These are phyloP conservation scores for Crotalus helleri DNA, from an alignment of 2,113 vertebrate species.

Conservation along the genomic window DNA sequence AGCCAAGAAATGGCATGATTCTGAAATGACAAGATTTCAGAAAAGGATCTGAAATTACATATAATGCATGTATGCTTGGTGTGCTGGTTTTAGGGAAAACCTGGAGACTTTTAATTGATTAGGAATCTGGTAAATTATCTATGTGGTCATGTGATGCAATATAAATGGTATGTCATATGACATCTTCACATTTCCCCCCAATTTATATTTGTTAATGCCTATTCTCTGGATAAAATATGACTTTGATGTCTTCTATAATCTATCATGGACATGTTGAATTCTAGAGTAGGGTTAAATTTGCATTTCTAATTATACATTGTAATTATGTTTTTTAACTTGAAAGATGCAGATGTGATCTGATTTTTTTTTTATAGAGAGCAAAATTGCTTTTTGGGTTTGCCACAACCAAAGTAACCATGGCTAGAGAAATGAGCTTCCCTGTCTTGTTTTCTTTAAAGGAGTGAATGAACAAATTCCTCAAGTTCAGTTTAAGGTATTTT, in stretches of 20 bases:
- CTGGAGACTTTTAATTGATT: not conserved
- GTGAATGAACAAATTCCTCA: not conserved
- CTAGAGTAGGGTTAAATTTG: not conserved
- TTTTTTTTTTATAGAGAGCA: not conserved
- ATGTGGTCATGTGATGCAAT: not conserved
- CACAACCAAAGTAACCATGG: not conserved
- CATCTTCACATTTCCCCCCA: not conserved
- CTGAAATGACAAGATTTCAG: not conserved
- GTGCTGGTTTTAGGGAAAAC: not conserved
- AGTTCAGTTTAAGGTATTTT: not conserved
- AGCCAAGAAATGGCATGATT: not conserved
- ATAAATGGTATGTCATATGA: not conserved
- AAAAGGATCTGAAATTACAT: not conserved
- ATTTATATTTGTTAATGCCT: not conserved
- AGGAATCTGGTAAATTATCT: not conserved
- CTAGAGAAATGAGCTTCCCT: not conserved
- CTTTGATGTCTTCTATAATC: not conserved
- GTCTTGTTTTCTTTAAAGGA: not conserved
- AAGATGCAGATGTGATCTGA: not conserved
- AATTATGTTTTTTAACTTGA: not conserved
- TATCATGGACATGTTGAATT: not conserved
- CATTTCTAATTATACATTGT: not conserved
- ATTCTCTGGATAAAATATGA: not conserved
- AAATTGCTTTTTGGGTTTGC: not conserved
- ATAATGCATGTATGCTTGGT: not conserved